Conservation (phyloP, 1,140 invertebrate species). For the Lithobius niger region DNA sequence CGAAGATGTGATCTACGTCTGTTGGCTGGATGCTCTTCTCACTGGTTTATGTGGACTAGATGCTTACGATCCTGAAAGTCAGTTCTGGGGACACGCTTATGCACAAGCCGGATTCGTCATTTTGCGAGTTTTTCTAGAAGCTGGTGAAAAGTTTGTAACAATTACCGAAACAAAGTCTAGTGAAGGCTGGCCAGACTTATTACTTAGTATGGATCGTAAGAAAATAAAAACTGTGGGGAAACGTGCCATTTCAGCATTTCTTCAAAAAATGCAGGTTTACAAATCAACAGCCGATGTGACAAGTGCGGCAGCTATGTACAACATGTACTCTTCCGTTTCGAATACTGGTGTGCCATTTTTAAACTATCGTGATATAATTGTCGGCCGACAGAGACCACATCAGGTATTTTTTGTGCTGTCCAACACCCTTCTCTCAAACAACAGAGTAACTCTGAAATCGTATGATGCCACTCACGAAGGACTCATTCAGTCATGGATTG, state of each 20-base stretch:
- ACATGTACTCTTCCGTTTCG: slow-evolving; percentile 67
- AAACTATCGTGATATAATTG: too few species aligned
- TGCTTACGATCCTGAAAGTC: slow-evolving; percentile 74
- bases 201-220: slow-evolving; percentile 56
- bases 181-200: slow-evolving; percentile 58
- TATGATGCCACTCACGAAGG: slow-evolving; percentile 62
- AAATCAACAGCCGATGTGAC: slow-evolving; percentile 72
- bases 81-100: slow-evolving; percentile 73
- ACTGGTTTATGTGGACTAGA: slow-evolving; percentile 73
- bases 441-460: slow-evolving; percentile 48
- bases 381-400: too few species aligned
- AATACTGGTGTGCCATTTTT: too few species aligned
- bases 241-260: slow-evolving; percentile 58
- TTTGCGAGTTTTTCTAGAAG: slow-evolving; percentile 68
- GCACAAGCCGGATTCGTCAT: slow-evolving; percentile 78
- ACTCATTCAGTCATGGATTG: slow-evolving; percentile 66
- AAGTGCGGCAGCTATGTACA: slow-evolving; percentile 57
- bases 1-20: slow-evolving; percentile 74
- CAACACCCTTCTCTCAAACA: too few species aligned
- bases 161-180: slow-evolving; percentile 51
- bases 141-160: slow-evolving; percentile 65
- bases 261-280: slow-evolving; percentile 54
- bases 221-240: slow-evolving; percentile 73
- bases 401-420: too few species aligned
- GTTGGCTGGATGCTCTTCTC: slow-evolving; percentile 79